Conservation (phyloP, 2,888 invertebrate species). For the Blastobasis lacticolella region DNA sequence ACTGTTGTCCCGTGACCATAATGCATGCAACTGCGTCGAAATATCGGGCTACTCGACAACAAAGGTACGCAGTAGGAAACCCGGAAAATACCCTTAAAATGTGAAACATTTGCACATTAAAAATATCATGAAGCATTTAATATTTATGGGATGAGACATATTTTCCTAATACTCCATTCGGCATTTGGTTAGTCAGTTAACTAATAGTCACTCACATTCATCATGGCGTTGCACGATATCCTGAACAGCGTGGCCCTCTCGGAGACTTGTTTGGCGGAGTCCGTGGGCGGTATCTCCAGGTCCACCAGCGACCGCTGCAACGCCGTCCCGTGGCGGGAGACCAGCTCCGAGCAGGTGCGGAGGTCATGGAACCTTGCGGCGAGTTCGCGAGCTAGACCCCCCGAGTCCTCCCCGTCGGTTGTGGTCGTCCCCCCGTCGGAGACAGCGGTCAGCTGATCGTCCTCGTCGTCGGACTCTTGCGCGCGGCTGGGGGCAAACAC, state of each 20-base stretch:
- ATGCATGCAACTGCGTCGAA: too few relatives aligned
- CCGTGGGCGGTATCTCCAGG: slow-evolving; percentile 81
- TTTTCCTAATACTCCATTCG: too few relatives aligned
- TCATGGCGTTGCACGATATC: slow-evolving; percentile 97
- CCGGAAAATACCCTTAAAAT: too few relatives aligned
- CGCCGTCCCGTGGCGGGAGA: slow-evolving; percentile 89
- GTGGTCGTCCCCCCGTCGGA: slow-evolving; percentile 52
- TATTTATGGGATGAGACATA: too few relatives aligned
- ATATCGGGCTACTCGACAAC: too few relatives aligned
- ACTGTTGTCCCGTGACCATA: too few relatives aligned
- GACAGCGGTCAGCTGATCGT: slow-evolving; percentile 75
- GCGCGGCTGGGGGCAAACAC: slow-evolving; percentile 53
- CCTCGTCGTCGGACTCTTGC: slow-evolving; percentile 84
- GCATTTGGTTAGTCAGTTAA: neutral
- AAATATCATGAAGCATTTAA: too few relatives aligned
- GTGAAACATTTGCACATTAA: too few relatives aligned
- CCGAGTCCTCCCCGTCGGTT: slow-evolving; percentile 68
- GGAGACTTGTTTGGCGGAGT: slow-evolving; percentile 90
- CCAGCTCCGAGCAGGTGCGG: slow-evolving; percentile 92
- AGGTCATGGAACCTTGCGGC: slow-evolving; percentile 87
- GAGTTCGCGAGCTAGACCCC: slow-evolving; percentile 76
- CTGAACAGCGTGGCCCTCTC: slow-evolving; percentile 96
- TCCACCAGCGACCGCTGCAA: slow-evolving; percentile 87
- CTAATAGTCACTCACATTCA: slow-evolving; percentile 78
- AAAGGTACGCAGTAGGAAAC: too few relatives aligned